Base-by-base conservation (phyloP, 1,140 invertebrate genomes). In the Drosophila burlai region DNA sequence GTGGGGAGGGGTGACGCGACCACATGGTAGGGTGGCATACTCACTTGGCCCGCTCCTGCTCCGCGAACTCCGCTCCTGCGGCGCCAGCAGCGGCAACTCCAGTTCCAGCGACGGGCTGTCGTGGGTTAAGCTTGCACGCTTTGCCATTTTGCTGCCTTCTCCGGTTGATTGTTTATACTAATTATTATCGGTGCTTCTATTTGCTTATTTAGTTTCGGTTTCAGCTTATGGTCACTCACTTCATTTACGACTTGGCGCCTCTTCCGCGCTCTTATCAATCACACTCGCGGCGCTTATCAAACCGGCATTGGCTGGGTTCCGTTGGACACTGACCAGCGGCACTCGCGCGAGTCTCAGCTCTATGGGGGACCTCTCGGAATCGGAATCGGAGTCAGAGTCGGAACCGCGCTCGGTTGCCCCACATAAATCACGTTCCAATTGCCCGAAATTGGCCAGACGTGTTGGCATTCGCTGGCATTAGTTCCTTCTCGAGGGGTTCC, bases 401-500 rank as follows among this genome's bases (percentile, higher is more conserved):
- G 55, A 77, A 68, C 42, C 52, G 55, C 75, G 38, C 42, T 52
- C 58, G 26, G 65, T 76, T 78, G 80, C 26, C 68, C 77, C 77
- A 78, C 84, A 87, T 81, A 87, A 77, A 87, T 87, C 84, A 87
- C 84, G 84, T 87, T 78, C 80, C 77, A 71, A 71, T 81, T 78
- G 54, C 49, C 54, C 67, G 58, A 75, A 90, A 90, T 68, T 83
- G 67, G 65, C 65, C 69, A 87, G 73, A 87, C 84, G 84, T 87
- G 84, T 61, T 78, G 85, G 84, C 81, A 87, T 79, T 78, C 54
- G 38, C 21, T 71, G 76, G 52, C 66, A 71, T 71, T 78, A 64
- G 66, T 49, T 57, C 36, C 45, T 80, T 24, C 45, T 57, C 54
- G 50, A 40, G 54, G 49, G 58, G 31, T 43, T 29, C 54, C 46